Evolutionary conservation across 2,797 vertebrate species (phyloP).

Genomic region (Harpagifer antarcticus): DNA sequence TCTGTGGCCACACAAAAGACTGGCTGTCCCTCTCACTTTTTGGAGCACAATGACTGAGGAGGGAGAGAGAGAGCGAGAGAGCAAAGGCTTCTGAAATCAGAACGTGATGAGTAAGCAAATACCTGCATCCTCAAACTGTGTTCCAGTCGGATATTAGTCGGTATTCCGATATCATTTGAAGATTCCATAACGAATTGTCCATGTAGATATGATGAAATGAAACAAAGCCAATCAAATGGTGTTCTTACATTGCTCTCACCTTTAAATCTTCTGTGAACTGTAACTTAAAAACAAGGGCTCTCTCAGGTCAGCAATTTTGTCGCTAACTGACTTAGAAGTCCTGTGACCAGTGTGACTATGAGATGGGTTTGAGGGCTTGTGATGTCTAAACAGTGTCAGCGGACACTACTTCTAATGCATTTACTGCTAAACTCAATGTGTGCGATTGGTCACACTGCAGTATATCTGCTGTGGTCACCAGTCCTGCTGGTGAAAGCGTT

Average conservation of each 20-base stretch:
- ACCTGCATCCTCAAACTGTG: constrained; percentile 39
- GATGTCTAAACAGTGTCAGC: constrained; percentile 61
- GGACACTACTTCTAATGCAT: constrained; percentile 41
- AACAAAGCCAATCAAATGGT: constrained; percentile 1
- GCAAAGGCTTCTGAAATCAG: constrained; percentile 34
- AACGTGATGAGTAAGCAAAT: constrained; percentile 61
- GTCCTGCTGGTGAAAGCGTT: constrained; percentile 13
- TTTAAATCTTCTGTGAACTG: not conserved
- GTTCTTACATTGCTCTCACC: not conserved
- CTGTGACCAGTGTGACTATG: constrained; percentile 49
- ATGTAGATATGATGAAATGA: not conserved
- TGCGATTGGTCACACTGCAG: constrained; percentile 3
- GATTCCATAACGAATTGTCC: constrained; percentile 14
- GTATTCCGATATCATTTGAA: too few species aligned
- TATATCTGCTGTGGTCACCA: constrained; percentile 4
- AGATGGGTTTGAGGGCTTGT: constrained; percentile 22
- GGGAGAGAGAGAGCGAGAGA: constrained; percentile 31
- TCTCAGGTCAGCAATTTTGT: constrained; percentile 39
- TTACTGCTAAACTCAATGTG: constrained; percentile 34
- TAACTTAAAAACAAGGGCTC: constrained; percentile 11
- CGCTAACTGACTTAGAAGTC: constrained; percentile 30
- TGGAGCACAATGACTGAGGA: constrained; percentile 73
- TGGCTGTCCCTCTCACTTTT: constrained; percentile 75
- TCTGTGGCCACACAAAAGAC: constrained; percentile 65
- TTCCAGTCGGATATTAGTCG: constrained; percentile 2